Evolutionary conservation across 2,113 vertebrate genomes (phyloP), one percentile per base, ranked within the genome.

Genomic region (Panurus biarmicus): DNA sequence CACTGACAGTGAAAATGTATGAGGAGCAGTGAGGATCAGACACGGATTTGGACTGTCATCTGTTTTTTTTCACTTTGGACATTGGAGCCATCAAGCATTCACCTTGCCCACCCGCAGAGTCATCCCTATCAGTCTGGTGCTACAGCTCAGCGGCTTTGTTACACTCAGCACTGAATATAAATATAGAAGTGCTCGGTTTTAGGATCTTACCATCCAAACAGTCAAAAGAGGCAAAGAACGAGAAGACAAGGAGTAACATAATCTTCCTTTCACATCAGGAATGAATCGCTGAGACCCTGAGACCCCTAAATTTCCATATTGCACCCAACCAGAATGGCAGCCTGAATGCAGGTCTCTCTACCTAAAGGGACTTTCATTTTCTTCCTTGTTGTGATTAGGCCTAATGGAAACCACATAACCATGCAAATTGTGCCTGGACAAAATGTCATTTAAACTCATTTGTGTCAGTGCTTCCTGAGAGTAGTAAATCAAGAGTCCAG

Each of bases 81-180:
- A 18, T 13, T 26, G 11, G 2, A 82, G 14, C 8, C 21, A 35
- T 11, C 23, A 62, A 33, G 7, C 28, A n/a, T 40, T 54, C 56
- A 56, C 19, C 29, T 71, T 58, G 8, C 24, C 26, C 33, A 45
- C 26, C 36, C 28, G 20, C 12, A 15, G 10, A 73, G 16, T 26
- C 1, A 0, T 26, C 14, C 19, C 35, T 69, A 3, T 38, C 1
- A 1, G 12, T 31, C 58, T 62, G 40, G 3, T 22, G 35, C 6
- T n/a, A 10, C 28, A 44, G 19, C 50, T 85, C 42, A 36, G 31
- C 44, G 24, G 10, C 11, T 45, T n/a, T 57, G 29, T 51, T 42
- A 61, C 2, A 6, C 45, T 57, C 35, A 69, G 15, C 24, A 33
- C 29, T 24, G 9, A 35, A 50, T 22, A 17, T 10, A 4, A 64